Evolutionary conservation across 2,113 vertebrate genomes (phyloP).

Genomic region (Ceuthmochares aereus): DNA sequence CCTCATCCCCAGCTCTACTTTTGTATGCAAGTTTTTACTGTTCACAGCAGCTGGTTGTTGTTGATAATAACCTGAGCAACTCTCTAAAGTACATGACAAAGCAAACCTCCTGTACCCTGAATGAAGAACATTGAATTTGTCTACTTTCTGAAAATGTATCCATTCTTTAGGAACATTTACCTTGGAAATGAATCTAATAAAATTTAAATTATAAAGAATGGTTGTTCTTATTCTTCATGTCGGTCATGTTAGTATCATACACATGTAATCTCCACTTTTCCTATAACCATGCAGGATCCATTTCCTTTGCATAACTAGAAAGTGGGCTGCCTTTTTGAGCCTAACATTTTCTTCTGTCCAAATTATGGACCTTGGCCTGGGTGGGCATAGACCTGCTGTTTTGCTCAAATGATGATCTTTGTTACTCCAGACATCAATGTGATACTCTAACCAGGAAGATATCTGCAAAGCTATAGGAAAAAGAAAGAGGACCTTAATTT

Average conservation of each 20-base stretch:
- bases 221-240: neutral
- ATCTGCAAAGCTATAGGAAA: neutral
- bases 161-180: neutral
- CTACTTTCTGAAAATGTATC: neutral
- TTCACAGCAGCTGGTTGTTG: neutral
- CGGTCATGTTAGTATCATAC: neutral
- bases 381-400: neutral
- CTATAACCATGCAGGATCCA: neutral
- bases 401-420: neutral
- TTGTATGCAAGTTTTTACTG: neutral
- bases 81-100: neutral
- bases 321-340: neutral
- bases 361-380: neutral
- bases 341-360: neutral
- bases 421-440: neutral
- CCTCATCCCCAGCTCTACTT: neutral
- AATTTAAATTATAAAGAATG: neutral
- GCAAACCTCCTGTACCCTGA: neutral
- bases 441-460: neutral
- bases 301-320: neutral
- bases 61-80: conserved; percentile 5
- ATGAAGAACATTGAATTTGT: neutral
- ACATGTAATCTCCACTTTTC: neutral
- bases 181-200: neutral
- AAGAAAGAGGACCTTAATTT: neutral